Base-by-base conservation (phyloP, 2,888 invertebrate species). In the Trichopoda pennipes region DNA sequence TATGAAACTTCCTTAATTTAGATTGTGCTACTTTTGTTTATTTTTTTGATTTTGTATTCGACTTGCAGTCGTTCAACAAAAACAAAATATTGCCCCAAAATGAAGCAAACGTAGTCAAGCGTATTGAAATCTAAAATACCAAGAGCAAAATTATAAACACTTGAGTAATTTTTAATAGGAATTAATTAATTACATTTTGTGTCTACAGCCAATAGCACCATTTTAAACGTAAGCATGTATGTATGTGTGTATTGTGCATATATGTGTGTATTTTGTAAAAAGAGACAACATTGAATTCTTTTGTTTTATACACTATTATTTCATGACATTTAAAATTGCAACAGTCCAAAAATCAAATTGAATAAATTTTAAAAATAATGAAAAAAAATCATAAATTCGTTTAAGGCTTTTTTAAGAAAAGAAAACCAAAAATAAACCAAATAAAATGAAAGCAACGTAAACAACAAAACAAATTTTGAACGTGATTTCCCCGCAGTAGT, bases 71-170 rank as follows among this genome's bases (percentile, higher is more conserved):
- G 49, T 61, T 35, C 6, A 51, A 16, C 3, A 17, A 28, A 58
- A 63, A 8, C 19, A n/a, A 17, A 19, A 58, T 55, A 12, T 44
- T 58, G 64, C 63, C 55, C 38, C 17, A 66, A 58, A 77, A 58
- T 16, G 19, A 35, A 35, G 19, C 28, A 44, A 58, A 74, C 68
- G 38, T 61, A 63, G 58, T 80, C 73, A 74, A 80, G 79, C 68
- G 55, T 60, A 56, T 35, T 49, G 63, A 74, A 32, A 68, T 55
- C 38, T 28, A 68, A 73, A 49, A 55, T 79, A 83, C 58, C 83
- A 76, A 80, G 81, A 69, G 35, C 83, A 84, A 80, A 75, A 61
- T 68, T 78, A 72, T 78, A 78, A 80, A 84, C 85, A 86, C 75
- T 84, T 77, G 78, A 84, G 86, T 86, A 81, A 84, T 85, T 68